phyloP scores from a whole-genome alignment of 2,888 invertebrate genomes.

The Cosmia trapezina region DNA sequence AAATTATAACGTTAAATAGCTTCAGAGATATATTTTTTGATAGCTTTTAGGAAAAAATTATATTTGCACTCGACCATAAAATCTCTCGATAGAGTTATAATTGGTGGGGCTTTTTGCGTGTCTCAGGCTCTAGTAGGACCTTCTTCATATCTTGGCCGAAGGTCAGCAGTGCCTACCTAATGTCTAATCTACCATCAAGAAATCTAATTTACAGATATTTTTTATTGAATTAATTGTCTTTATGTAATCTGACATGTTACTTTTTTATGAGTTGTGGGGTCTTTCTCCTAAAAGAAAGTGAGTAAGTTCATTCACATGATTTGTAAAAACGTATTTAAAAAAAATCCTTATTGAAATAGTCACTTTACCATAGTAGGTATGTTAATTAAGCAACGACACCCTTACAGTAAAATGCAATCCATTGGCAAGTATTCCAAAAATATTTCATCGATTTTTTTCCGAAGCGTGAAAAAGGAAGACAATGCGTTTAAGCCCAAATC shows the following conservation, averaged over 20 bases:
- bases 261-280: background rate
- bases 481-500: slow-evolving; percentile 75
- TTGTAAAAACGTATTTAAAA: background rate
- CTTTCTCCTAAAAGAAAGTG: background rate
- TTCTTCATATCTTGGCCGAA: background rate
- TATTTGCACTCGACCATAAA: background rate
- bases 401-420: slow-evolving; percentile 7
- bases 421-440: slow-evolving; percentile 37
- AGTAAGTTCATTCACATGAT: background rate
- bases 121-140: background rate
- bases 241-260: background rate
- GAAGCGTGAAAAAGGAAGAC: slow-evolving; percentile 80
- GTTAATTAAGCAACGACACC: background rate
- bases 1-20: background rate
- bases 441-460: slow-evolving; percentile 49
- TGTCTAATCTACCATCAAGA: background rate
- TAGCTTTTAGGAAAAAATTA: background rate
- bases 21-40: background rate
- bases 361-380: background rate
- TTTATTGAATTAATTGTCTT: background rate
- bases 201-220: background rate
- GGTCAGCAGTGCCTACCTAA: background rate
- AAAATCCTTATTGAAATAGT: background rate
- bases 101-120: background rate
- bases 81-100: no score